phyloP scores from a whole-genome alignment of 2,797 vertebrate genomes.

The Sarcoramphus papa region DNA sequence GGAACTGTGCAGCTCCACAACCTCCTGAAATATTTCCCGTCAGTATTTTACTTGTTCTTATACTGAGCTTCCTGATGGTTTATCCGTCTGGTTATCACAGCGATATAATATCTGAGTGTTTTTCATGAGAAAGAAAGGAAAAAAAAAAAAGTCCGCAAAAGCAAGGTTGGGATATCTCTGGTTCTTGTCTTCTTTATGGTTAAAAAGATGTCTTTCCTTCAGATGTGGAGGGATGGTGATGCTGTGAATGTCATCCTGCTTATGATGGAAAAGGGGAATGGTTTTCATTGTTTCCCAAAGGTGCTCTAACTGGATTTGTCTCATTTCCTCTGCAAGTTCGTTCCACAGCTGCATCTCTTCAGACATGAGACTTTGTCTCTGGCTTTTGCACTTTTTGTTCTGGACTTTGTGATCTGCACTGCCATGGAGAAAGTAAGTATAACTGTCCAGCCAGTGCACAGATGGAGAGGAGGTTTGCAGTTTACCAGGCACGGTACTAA shows the following conservation, averaged over 20 bases:
- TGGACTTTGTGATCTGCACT: not conserved
- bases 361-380: not conserved
- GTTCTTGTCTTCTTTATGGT: not conserved
- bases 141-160: not conserved
- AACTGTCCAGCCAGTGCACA: not conserved
- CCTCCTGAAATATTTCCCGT: not conserved
- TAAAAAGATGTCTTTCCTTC: not conserved
- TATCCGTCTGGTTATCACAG: conserved; percentile 4
- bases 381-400: not conserved
- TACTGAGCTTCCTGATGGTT: not conserved
- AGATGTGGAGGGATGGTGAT: not conserved
- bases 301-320: conserved; percentile 52
- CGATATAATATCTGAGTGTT: not conserved
- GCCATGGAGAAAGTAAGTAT: not conserved
- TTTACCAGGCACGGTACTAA: not conserved
- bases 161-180: not conserved
- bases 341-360: conserved; percentile 42
- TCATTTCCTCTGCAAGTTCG: conserved; percentile 42
- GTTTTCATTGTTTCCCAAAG: conserved; percentile 35
- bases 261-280: not conserved
- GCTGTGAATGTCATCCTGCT: conserved; percentile 3
- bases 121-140: not conserved
- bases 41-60: not conserved
- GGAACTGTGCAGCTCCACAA: not conserved
- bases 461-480: not conserved